phyloP scores from a whole-genome alignment of 2,888 invertebrate genomes.

The Octonoba sinensis region DNA sequence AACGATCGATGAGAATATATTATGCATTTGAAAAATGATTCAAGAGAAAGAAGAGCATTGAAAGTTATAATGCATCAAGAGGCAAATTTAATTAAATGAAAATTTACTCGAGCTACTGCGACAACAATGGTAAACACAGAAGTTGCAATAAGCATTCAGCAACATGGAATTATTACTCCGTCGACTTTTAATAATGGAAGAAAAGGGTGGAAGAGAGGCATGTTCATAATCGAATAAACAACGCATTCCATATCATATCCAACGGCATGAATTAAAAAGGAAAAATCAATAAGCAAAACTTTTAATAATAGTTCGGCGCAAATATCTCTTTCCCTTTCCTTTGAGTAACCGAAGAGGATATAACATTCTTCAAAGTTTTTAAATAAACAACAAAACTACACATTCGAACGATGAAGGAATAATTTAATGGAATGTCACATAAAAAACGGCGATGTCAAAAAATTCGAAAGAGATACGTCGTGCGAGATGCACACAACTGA shows the following conservation, averaged over 20 bases:
- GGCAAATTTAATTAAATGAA: too few species aligned
- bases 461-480: neutral
- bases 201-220: neutral
- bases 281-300: constrained; percentile 5
- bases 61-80: too few species aligned
- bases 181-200: neutral
- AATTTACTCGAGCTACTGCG: too few species aligned
- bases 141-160: too few species aligned
- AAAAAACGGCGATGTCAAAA: neutral
- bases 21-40: too few species aligned
- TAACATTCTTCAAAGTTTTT: constrained; percentile 9
- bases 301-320: neutral
- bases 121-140: too few species aligned
- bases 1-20: too few species aligned
- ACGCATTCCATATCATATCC: too few species aligned
- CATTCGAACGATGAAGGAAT: constrained; percentile 4
- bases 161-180: too few species aligned
- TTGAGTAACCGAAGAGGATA: neutral
- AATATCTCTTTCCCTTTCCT: neutral
- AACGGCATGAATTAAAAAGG: too few species aligned
- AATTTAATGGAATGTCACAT: constrained; percentile 13
- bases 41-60: too few species aligned
- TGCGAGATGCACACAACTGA: neutral
- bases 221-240: too few species aligned
- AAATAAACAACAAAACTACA: constrained; percentile 6